A percentile compares a stretch with the other conserved stretches of the same genome.
Evolutionary conservation across 2,888 invertebrate species (phyloP).

Genomic region (Argyra leucocephala): DNA sequence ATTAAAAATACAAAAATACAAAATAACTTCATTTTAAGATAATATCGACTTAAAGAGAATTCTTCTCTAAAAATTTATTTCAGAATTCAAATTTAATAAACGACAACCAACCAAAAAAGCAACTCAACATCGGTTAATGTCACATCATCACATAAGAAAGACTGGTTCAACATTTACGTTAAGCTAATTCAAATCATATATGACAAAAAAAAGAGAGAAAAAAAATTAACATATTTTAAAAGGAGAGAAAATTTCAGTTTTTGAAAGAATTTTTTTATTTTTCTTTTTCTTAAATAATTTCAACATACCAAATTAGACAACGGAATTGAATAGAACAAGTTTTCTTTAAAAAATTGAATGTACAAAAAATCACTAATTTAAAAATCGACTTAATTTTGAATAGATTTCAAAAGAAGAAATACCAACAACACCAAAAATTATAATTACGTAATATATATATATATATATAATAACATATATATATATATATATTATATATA

Average conservation of each 20-base stretch:
- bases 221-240: too few relatives aligned
- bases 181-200: background rate
- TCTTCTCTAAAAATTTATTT: slow-evolving; percentile 6
- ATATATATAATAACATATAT: too few relatives aligned
- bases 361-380: background rate
- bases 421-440: too few relatives aligned
- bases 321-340: background rate
- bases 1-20: too few relatives aligned
- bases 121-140: background rate
- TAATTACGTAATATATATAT: too few relatives aligned
- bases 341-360: background rate
- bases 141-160: slow-evolving; percentile 1
- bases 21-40: background rate
- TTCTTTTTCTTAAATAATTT: too few relatives aligned
- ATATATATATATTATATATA: too few relatives aligned
- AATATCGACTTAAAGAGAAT: background rate
- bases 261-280: too few relatives aligned
- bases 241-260: too few relatives aligned
- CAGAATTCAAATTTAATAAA: background rate
- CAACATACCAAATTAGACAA: background rate
- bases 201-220: too few relatives aligned
- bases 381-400: background rate
- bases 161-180: background rate
- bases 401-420: too few relatives aligned
- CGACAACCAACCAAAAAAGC: background rate